Percentiles rank a stretch among this genome's conserved stretches.
These are phyloP conservation scores for Lasioglossum figueresi DNA, from an alignment of 2,888 invertebrate species.

Conservation along the genomic window DNA sequence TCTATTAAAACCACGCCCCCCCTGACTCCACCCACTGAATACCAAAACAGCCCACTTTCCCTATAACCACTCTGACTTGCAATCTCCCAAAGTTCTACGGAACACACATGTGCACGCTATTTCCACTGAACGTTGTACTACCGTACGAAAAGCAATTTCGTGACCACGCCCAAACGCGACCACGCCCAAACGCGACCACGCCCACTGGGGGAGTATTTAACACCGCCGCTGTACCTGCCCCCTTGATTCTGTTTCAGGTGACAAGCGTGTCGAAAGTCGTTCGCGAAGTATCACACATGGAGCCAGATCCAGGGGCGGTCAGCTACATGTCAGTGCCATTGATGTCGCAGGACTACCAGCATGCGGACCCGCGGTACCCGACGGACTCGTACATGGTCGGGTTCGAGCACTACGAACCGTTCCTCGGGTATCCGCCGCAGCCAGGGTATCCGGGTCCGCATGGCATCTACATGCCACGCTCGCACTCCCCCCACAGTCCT, in stretches of 20 bases:
- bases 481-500: constrained; percentile 81
- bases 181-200: neutral
- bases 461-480: constrained; percentile 81
- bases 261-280: constrained; percentile 90
- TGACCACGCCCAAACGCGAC: neutral
- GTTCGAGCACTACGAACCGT: constrained; percentile 84
- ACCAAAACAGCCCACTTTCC: neutral
- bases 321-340: constrained; percentile 83
- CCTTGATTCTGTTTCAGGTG: constrained; percentile 84
- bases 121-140: neutral
- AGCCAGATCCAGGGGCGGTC: constrained; percentile 85
- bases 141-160: neutral
- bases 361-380: constrained; percentile 80
- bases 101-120: neutral
- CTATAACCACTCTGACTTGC: neutral
- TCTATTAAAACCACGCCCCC: neutral
- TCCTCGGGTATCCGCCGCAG: constrained; percentile 82
- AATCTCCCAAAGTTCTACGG: neutral
- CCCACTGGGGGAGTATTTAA: neutral
- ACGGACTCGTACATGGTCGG: constrained; percentile 83
- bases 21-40: neutral
- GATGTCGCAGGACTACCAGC: constrained; percentile 83
- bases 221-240: neutral
- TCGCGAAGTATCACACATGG: constrained; percentile 87
- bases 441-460: constrained; percentile 82